Evolutionary conservation across 2,888 invertebrate species (phyloP).

Genomic region (Brachypalpus laphriformis): DNA sequence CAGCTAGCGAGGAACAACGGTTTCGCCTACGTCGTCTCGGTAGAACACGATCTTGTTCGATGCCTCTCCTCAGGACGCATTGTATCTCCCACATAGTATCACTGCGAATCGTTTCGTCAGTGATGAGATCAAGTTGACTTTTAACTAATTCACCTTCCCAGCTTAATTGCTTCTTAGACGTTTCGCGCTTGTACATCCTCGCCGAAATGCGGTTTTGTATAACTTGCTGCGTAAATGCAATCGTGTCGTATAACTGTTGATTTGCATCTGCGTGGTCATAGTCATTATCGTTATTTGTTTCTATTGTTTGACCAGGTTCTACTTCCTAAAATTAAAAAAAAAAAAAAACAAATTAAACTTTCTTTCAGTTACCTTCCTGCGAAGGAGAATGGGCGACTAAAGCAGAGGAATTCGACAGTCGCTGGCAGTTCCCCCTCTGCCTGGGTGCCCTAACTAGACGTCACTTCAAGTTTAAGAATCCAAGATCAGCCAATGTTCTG

Average conservation of each 20-base stretch:
- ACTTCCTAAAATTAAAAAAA: slow-evolving; percentile 29
- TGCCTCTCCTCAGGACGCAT: slow-evolving; percentile 59
- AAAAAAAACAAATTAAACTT: neutral
- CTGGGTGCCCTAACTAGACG: slow-evolving; percentile 66
- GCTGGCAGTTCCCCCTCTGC: slow-evolving; percentile 71
- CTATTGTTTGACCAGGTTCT: slow-evolving; percentile 3
- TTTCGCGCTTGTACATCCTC: neutral
- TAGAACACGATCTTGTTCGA: slow-evolving; percentile 65
- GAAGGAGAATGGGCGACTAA: slow-evolving; percentile 70
- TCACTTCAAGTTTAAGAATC: slow-evolving; percentile 61
- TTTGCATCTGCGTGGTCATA: slow-evolving; percentile 16
- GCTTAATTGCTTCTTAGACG: slow-evolving; percentile 5
- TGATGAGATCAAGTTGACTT: slow-evolving; percentile 61
- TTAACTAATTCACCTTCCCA: slow-evolving; percentile 64
- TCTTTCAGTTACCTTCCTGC: slow-evolving; percentile 45
- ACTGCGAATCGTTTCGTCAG: slow-evolving; percentile 64
- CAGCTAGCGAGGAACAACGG: slow-evolving; percentile 31
- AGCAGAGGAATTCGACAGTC: slow-evolving; percentile 66
- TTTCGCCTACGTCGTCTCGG: slow-evolving; percentile 41
- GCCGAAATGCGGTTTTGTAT: slow-evolving; percentile 49
- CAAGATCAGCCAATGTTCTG: slow-evolving; percentile 47
- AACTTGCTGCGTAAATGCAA: slow-evolving; percentile 58
- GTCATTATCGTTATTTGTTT: slow-evolving; percentile 6
- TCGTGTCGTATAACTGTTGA: slow-evolving; percentile 61
- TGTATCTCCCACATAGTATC: slow-evolving; percentile 70